Percentiles rank a stretch among this genome's conserved stretches.
Conservation (phyloP, 1,140 invertebrate species). For the Trichoplusia ni region DNA sequence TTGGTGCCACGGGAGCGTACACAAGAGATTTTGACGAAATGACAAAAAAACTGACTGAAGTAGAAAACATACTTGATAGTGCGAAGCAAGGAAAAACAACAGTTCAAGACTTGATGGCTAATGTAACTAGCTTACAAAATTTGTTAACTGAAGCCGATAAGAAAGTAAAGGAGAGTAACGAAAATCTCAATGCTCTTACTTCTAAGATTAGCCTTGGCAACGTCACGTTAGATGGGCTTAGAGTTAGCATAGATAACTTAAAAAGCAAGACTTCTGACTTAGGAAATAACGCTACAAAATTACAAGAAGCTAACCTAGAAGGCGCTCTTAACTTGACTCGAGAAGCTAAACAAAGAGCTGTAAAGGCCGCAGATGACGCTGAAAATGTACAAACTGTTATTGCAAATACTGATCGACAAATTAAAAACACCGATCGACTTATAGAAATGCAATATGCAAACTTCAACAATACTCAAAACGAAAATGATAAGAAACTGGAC, state of each 20-base stretch:
- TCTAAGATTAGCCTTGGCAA: constrained; percentile 90
- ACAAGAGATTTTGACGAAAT: constrained; percentile 96
- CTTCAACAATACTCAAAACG: constrained; percentile 87
- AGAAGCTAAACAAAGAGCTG: constrained; percentile 87
- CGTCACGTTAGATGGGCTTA: constrained; percentile 88
- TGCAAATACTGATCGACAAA: constrained; percentile 89
- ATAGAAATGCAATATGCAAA: constrained; percentile 86
- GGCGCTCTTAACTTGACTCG: constrained; percentile 95
- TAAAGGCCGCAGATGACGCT: constrained; percentile 86
- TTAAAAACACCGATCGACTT: constrained; percentile 91
- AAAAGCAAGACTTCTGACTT: constrained; percentile 88
- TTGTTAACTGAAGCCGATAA: constrained; percentile 75
- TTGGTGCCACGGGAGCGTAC: constrained; percentile 96
- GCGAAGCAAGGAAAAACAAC: constrained; percentile 88
- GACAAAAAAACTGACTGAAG: constrained; percentile 91
- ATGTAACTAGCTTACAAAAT: constrained; percentile 75
- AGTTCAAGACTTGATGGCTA: constrained; percentile 84
- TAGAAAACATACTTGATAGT: constrained; percentile 89
- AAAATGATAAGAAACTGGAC: constrained; percentile 86
- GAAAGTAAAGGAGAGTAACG: constrained; percentile 80
- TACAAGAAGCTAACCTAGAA: constrained; percentile 97
- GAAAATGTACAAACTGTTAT: constrained; percentile 84
- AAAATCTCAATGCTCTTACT: constrained; percentile 88
- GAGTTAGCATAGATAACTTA: constrained; percentile 87
- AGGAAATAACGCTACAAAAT: constrained; percentile 92